Percentiles rank a stretch among this genome's conserved stretches.
phyloP scores from a whole-genome alignment of 2,888 invertebrate genomes.

The Anoplius nigerrimus region DNA sequence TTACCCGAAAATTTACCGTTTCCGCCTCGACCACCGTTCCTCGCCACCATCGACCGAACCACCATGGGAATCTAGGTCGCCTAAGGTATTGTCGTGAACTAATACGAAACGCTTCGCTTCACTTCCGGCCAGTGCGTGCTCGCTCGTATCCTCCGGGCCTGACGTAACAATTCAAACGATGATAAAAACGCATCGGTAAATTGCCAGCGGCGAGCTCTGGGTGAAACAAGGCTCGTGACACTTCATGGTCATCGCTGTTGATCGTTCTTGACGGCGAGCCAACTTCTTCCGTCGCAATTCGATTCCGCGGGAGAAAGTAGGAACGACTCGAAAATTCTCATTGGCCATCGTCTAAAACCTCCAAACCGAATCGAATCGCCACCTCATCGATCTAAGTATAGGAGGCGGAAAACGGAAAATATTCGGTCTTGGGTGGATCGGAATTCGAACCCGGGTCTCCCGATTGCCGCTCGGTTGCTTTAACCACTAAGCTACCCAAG shows the following conservation, averaged over 20 bases:
- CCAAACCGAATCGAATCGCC: no score
- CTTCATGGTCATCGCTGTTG: neutral
- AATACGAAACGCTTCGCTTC: slow-evolving; percentile 7
- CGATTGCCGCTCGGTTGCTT: no score
- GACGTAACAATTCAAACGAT: slow-evolving; percentile 6
- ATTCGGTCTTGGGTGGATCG: no score
- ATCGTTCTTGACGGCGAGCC: neutral
- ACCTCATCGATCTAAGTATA: no score
- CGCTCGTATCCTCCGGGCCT: neutral
- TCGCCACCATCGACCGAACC: neutral
- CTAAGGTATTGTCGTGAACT: neutral
- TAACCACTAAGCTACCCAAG: no score
- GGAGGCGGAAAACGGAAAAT: no score
- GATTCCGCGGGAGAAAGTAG: no score
- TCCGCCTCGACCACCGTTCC: neutral
- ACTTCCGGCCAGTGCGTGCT: neutral
- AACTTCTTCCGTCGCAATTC: neutral
- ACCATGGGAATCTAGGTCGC: slow-evolving; percentile 1
- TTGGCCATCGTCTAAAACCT: no score
- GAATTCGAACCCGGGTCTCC: no score
- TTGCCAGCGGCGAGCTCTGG: neutral
- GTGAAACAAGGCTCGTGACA: neutral
- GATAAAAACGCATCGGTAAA: slow-evolving; percentile 3
- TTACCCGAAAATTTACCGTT: slow-evolving; percentile 4
- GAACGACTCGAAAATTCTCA: no score